Evolutionary conservation across 2,888 invertebrate species (phyloP).

Genomic region (Parasteatoda lunata): DNA sequence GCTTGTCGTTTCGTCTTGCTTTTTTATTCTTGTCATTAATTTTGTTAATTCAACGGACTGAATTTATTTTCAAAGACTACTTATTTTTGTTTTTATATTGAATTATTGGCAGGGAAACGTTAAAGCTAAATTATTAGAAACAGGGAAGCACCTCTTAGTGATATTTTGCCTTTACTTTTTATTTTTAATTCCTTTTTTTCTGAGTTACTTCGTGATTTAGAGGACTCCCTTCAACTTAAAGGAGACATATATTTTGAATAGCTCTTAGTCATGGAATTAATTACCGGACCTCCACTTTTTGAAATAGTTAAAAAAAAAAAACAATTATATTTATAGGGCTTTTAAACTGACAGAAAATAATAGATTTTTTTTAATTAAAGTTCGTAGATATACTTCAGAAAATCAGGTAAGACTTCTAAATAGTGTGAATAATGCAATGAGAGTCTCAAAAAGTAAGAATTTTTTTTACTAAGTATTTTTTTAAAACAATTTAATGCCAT

Average conservation of each 20-base stretch:
- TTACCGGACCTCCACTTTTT: not conserved
- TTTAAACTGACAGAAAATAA: too few species aligned
- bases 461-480: too few species aligned
- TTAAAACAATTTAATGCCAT: too few species aligned
- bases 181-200: conserved; percentile 8
- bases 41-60: conserved; percentile 27
- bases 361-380: too few species aligned
- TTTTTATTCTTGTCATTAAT: conserved; percentile 29
- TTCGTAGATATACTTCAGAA: too few species aligned
- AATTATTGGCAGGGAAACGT: not conserved
- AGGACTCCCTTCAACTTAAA: not conserved
- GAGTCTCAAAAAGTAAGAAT: too few species aligned
- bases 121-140: conserved; percentile 16
- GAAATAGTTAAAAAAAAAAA: not conserved
- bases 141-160: conserved; percentile 14
- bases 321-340: too few species aligned
- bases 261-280: not conserved
- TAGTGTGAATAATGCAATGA: too few species aligned
- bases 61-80: conserved; percentile 19
- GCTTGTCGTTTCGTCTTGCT: conserved; percentile 9
- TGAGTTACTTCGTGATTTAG: not conserved
- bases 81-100: conserved; percentile 21
- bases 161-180: not conserved
- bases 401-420: too few species aligned
- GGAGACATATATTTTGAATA: not conserved